Evolutionary conservation across 2,797 vertebrate species (phyloP).

Genomic region (Pterois miles): DNA sequence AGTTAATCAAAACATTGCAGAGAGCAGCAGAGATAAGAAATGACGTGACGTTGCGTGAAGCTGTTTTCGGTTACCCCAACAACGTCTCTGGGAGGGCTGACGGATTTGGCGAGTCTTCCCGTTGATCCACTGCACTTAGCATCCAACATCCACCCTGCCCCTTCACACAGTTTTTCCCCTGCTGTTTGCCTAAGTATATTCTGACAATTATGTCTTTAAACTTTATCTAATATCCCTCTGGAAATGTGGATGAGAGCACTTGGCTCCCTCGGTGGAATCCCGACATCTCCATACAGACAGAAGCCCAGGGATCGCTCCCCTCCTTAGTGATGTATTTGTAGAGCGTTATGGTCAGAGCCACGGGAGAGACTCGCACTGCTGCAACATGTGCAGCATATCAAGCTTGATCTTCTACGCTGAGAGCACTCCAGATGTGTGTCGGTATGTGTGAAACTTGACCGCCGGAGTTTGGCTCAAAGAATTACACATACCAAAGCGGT

Average conservation of each 20-base stretch:
- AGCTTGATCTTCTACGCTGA: constrained; percentile 57
- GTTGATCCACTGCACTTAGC: constrained; percentile 9
- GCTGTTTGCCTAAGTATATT: constrained; percentile 50
- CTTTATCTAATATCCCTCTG: constrained; percentile 40
- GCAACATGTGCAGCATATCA: constrained; percentile 74
- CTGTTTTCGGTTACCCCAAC: constrained; percentile 30
- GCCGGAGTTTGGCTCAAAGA: constrained; percentile 67
- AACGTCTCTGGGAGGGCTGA: constrained; percentile 20
- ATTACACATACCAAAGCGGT: constrained; percentile 71
- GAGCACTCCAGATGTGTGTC: constrained; percentile 73
- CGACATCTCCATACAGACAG: constrained; percentile 70
- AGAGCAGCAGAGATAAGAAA: constrained; percentile 28
- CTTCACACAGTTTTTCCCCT: constrained; percentile 28
- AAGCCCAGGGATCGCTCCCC: constrained; percentile 61
- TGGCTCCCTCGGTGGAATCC: constrained; percentile 37
- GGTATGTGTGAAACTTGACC: constrained; percentile 79
- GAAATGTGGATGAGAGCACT: constrained; percentile 51
- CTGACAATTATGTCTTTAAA: constrained; percentile 45
- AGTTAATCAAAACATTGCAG: constrained; percentile 24
- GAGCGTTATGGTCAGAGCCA: constrained; percentile 63
- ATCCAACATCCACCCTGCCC: constrained; percentile 30
- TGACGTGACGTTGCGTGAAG: neutral
- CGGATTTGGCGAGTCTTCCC: constrained; percentile 19
- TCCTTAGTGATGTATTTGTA: constrained; percentile 62
- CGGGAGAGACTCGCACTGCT: constrained; percentile 34